These are phyloP conservation scores for Pelobates fuscus DNA, from an alignment of 2,113 vertebrate genomes.

Conservation along the genomic window DNA sequence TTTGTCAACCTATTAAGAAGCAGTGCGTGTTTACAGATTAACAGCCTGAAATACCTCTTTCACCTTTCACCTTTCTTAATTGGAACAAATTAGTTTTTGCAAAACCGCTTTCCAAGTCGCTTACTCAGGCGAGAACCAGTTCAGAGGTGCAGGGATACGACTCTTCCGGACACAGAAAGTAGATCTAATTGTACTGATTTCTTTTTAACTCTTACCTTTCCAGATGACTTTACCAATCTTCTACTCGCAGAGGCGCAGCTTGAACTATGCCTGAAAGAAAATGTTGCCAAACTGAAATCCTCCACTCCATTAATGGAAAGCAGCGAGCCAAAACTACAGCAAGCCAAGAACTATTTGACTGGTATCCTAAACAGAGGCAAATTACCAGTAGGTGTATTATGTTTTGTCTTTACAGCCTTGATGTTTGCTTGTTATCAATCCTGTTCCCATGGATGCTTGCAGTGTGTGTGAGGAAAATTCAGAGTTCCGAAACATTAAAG, in stretches of 20 bases:
- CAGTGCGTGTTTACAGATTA: slow-evolving; percentile 22
- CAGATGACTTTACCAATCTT: slow-evolving; percentile 87
- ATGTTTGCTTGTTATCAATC: neutral
- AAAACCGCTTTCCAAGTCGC: neutral
- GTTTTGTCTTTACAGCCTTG: neutral
- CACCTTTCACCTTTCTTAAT: slow-evolving; percentile 14
- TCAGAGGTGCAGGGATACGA: neutral
- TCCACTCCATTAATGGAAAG: slow-evolving; percentile 79
- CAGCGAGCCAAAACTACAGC: slow-evolving; percentile 75
- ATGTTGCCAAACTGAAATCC: slow-evolving; percentile 76
- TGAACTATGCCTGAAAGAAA: slow-evolving; percentile 88
- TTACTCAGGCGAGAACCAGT: slow-evolving; percentile 9
- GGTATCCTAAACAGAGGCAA: slow-evolving; percentile 81
- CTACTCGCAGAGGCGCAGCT: slow-evolving; percentile 84
- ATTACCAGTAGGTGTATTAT: slow-evolving; percentile 74
- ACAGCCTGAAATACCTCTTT: slow-evolving; percentile 10
- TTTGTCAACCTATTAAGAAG: no score
- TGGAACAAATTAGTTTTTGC: slow-evolving; percentile 7
- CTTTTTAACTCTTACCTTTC: slow-evolving; percentile 53
- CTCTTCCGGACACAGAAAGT: slow-evolving; percentile 6
- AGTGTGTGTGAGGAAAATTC: no score
- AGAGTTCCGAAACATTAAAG: no score
- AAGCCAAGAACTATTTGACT: slow-evolving; percentile 82
- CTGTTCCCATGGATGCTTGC: no score
- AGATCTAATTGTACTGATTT: neutral